Evolutionary conservation across 2,113 vertebrate genomes (phyloP).

Genomic region (Trogon melanurus): DNA sequence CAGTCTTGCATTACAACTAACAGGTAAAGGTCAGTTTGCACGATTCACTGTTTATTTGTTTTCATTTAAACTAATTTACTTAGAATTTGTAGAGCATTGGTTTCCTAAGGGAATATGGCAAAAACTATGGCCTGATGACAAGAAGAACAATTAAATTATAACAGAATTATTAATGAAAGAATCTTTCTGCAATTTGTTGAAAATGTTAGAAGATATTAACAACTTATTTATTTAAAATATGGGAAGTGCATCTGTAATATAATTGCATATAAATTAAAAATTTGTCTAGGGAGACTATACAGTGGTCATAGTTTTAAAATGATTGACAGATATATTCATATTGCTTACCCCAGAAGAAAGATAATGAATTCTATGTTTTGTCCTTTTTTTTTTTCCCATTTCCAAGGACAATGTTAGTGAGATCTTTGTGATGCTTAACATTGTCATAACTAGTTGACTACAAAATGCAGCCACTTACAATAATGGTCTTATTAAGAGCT

Average conservation of each 20-base stretch:
- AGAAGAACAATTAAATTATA: not conserved
- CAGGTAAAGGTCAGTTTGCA: slow-evolving; percentile 43
- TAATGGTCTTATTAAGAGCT: not conserved
- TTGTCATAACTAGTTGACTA: not conserved
- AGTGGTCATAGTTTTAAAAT: slow-evolving; percentile 38
- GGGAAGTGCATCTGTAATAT: slow-evolving; percentile 3
- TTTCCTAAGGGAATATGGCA: not conserved
- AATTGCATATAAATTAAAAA: slow-evolving; percentile 40
- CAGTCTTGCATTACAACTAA: slow-evolving; percentile 21
- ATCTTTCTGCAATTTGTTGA: not conserved
- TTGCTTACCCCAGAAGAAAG: not conserved
- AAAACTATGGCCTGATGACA: slow-evolving; percentile 16
- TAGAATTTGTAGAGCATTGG: not conserved
- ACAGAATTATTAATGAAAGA: slow-evolving; percentile 19
- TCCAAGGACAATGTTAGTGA: slow-evolving; percentile 40
- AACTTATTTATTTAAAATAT: slow-evolving; percentile 23
- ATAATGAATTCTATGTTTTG: slow-evolving; percentile 53
- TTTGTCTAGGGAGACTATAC: not conserved
- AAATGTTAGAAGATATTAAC: slow-evolving; percentile 12
- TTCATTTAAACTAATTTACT: slow-evolving; percentile 56
- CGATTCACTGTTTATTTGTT: slow-evolving; percentile 43
- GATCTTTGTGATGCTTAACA: slow-evolving; percentile 8
- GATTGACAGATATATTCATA: slow-evolving; percentile 51
- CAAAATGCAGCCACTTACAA: slow-evolving; percentile 18
- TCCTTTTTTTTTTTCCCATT: slow-evolving; percentile 9